Percentiles rank a stretch among this genome's conserved stretches.
phyloP scores from a whole-genome alignment of 1,140 invertebrate species.

The Lordiphosa stackelbergi region DNA sequence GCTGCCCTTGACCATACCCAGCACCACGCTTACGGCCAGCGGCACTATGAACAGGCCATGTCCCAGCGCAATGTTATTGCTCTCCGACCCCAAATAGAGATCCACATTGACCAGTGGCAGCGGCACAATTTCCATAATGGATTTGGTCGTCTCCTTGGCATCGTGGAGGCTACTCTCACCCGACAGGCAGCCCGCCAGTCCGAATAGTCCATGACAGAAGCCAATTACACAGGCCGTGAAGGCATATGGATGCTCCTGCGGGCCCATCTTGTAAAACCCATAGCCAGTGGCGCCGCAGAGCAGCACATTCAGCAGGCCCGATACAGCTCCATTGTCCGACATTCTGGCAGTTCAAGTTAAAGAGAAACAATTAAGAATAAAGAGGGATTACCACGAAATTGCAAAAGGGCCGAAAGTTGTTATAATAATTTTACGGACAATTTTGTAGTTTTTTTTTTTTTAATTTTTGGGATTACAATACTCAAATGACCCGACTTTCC shows the following conservation, averaged over 20 bases:
- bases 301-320: constrained; percentile 29
- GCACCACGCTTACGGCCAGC: constrained; percentile 33
- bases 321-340: constrained; percentile 43
- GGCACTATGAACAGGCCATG: constrained; percentile 65
- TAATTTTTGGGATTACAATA: background rate
- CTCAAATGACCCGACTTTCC: constrained; percentile 8
- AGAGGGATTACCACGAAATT: background rate
- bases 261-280: constrained; percentile 29
- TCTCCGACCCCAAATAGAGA: constrained; percentile 36
- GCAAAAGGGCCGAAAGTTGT: too few species aligned
- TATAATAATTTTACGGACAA: background rate
- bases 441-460: background rate
- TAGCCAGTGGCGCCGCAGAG: constrained; percentile 56
- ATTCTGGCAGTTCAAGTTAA: constrained; percentile 16
- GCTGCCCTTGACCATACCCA: constrained; percentile 11
- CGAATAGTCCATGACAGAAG: constrained; percentile 53
- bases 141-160: constrained; percentile 7
- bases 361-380: background rate
- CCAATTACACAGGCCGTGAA: constrained; percentile 62
- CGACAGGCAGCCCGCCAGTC: constrained; percentile 18
- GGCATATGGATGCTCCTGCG: constrained; percentile 51
- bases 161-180: background rate
- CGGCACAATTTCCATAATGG: constrained; percentile 48
- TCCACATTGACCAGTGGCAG: constrained; percentile 61
- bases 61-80: constrained; percentile 58